Conservation (phyloP, 1,140 invertebrate genomes). For the Ooceraea biroi region DNA sequence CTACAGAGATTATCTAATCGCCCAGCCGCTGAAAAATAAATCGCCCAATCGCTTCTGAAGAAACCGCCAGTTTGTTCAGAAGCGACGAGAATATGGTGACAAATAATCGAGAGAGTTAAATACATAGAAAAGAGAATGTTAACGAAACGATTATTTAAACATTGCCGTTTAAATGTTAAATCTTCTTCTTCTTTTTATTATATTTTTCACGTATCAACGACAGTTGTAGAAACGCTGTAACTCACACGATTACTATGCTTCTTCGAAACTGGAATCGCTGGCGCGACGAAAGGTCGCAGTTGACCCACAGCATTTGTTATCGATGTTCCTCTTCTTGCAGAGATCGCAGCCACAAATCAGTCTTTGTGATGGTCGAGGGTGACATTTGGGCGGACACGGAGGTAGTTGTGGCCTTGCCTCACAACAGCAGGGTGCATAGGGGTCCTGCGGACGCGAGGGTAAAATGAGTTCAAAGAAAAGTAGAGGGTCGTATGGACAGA, state of each 20-base stretch:
- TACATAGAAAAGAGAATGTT: too few relatives aligned
- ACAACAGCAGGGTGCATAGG: constrained; percentile 62
- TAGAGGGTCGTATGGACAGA: too few relatives aligned
- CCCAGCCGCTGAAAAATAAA: not conserved
- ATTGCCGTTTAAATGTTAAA: not conserved
- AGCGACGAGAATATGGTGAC: not conserved
- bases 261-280: constrained; percentile 41
- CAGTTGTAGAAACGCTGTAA: too few relatives aligned
- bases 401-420: constrained; percentile 31
- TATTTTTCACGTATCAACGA: too few relatives aligned
- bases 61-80: not conserved
- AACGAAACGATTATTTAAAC: too few relatives aligned
- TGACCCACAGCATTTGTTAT: constrained; percentile 67
- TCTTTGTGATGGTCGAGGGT: constrained; percentile 52
- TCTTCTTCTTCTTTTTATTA: not conserved
- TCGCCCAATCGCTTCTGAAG: too few relatives aligned
- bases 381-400: constrained; percentile 70
- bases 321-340: constrained; percentile 59
- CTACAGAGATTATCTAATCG: not conserved
- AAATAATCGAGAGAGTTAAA: constrained; percentile 1
- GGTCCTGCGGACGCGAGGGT: constrained; percentile 65
- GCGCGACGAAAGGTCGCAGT: constrained; percentile 28
- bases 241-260: constrained; percentile 32
- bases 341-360: constrained; percentile 68
- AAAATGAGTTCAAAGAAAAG: not conserved